Percentiles rank a stretch among this genome's conserved stretches.
These are phyloP conservation scores for Acipenser transmontanus DNA, from an alignment of 2,797 vertebrate species.

Conservation along the genomic window DNA sequence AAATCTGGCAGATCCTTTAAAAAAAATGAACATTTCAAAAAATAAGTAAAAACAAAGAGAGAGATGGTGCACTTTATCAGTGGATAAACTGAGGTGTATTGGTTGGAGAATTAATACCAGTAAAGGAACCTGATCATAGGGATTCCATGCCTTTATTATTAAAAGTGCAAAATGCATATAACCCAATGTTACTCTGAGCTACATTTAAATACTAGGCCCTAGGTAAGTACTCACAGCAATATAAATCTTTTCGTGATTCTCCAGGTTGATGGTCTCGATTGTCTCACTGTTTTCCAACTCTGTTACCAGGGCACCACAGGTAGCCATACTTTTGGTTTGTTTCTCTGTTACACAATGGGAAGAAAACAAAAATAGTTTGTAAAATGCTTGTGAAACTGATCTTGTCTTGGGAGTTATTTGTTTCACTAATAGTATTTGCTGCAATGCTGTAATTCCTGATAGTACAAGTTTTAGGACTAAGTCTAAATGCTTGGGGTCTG, in stretches of 20 bases:
- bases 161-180: no score
- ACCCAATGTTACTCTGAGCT: no score
- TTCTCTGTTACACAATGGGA: constrained; percentile 15
- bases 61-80: neutral
- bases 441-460: no score
- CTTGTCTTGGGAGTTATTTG: no score
- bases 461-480: no score
- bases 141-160: no score
- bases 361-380: no score
- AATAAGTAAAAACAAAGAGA: no score
- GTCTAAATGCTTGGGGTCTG: no score
- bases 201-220: no score
- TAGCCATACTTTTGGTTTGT: constrained; percentile 21
- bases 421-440: no score
- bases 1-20: constrained; percentile 83
- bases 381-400: no score
- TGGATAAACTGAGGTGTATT: constrained; percentile 7
- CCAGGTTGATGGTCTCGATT: constrained; percentile 42
- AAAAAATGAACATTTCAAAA: neutral
- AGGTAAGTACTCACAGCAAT: constrained; percentile 51
- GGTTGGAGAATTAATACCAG: neutral
- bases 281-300: constrained; percentile 45
- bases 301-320: constrained; percentile 29
- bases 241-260: constrained; percentile 36
- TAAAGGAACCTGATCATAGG: neutral